Conservation (phyloP, 2,797 vertebrate genomes). For the Mus minutoides region DNA sequence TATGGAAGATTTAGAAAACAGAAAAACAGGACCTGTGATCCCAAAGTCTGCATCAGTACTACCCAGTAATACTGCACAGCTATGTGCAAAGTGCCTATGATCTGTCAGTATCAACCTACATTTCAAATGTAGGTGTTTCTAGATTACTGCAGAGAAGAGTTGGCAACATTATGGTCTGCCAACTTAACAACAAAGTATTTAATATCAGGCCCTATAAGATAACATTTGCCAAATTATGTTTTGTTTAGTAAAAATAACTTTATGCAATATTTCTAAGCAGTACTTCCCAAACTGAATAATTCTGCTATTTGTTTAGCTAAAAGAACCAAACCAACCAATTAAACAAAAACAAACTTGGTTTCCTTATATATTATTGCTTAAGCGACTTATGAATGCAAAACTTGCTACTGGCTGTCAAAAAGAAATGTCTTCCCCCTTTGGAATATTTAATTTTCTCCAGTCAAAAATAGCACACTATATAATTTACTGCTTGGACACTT, state of each 20-base stretch:
- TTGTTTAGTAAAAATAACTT: slow-evolving; percentile 14
- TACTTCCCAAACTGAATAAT: slow-evolving; percentile 33
- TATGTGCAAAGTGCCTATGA: slow-evolving; percentile 17
- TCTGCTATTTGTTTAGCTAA: slow-evolving; percentile 12
- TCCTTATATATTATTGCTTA: not conserved
- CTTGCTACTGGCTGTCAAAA: slow-evolving; percentile 32
- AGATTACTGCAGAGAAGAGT: not conserved
- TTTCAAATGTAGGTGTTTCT: not conserved
- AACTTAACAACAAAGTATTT: slow-evolving; percentile 31
- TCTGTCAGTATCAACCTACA: not conserved
- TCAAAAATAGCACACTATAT: not conserved
- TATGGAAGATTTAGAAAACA: slow-evolving; percentile 23
- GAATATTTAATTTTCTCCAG: slow-evolving; percentile 41
- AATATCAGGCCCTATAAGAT: not conserved
- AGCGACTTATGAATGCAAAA: slow-evolving; percentile 39
- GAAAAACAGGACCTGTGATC: not conserved
- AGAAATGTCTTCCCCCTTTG: slow-evolving; percentile 20
- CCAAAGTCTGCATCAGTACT: not conserved
- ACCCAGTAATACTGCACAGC: not conserved
- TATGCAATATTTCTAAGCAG: slow-evolving; percentile 48
- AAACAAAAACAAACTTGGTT: not conserved
- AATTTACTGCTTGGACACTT: slow-evolving; percentile 39
- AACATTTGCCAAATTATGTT: not conserved
- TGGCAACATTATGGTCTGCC: not conserved
- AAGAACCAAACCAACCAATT: not conserved